phyloP scores from a whole-genome alignment of 1,140 invertebrate species.

The Drepana arcuata region DNA sequence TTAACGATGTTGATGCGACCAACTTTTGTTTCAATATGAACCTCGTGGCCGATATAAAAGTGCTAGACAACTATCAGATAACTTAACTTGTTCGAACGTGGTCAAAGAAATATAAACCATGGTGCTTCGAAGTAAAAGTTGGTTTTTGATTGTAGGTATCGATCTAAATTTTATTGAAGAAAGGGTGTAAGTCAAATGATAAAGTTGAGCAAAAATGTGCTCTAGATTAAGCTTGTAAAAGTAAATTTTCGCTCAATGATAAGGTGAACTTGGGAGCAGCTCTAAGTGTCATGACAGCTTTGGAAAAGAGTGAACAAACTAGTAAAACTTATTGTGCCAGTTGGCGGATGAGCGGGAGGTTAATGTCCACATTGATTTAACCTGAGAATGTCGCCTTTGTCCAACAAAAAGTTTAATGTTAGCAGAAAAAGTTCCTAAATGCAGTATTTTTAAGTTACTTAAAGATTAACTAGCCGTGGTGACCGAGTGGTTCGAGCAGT shows the following conservation, averaged over 20 bases:
- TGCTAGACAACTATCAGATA: conserved; percentile 9
- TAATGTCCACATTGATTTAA: conserved; percentile 13
- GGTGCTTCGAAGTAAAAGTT: no score
- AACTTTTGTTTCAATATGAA: conserved; percentile 52
- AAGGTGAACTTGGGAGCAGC: no score
- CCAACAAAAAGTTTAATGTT: conserved; percentile 4
- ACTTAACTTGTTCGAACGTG: conserved; percentile 1
- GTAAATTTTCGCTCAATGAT: no score
- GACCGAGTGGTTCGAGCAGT: no score
- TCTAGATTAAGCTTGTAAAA: no score
- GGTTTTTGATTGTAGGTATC: no score
- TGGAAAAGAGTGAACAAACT: conserved; percentile 27
- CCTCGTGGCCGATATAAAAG: conserved; percentile 32
- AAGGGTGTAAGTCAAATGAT: no score
- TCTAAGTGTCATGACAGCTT: conserved; percentile 18
- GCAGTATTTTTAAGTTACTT: no score
- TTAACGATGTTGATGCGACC: conserved; percentile 41
- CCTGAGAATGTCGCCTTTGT: conserved; percentile 4
- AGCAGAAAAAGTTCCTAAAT: conserved; percentile 11
- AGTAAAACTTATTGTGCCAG: conserved; percentile 28
- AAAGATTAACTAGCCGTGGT: no score
- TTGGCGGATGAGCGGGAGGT: conserved; percentile 22
- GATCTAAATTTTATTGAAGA: no score
- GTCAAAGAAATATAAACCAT: no score
- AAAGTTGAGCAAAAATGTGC: no score